These are phyloP conservation scores for Aphidius colemani DNA, from an alignment of 2,888 invertebrate species.

Conservation along the genomic window DNA sequence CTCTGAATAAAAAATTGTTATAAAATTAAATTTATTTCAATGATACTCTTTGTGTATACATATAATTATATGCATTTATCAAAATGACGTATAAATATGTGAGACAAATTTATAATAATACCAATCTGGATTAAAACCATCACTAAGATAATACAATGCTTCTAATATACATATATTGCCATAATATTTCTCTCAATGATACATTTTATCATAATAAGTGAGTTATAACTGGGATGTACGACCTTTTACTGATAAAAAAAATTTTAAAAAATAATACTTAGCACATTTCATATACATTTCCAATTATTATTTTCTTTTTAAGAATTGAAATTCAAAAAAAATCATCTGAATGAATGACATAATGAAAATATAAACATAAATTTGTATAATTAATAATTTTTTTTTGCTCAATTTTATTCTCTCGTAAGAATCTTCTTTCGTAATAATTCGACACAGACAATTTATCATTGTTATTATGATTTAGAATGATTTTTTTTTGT, in stretches of 20 bases:
- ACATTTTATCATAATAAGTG: constrained; percentile 45
- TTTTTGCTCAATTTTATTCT: not conserved
- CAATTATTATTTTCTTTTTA: too few relatives aligned
- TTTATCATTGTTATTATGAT: not conserved
- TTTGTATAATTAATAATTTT: not conserved
- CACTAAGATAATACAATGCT: not conserved
- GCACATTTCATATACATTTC: not conserved
- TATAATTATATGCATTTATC: not conserved
- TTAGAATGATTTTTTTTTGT: too few relatives aligned
- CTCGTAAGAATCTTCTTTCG: too few relatives aligned
- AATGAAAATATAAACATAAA: constrained; percentile 2
- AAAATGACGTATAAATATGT: not conserved
- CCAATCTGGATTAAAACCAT: constrained; percentile 28
- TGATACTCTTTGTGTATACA: not conserved
- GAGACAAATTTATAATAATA: not conserved
- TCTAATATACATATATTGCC: constrained; percentile 46
- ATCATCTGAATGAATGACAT: too few relatives aligned
- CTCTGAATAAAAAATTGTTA: not conserved
- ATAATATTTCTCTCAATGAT: constrained; percentile 53
- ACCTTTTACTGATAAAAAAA: constrained; percentile 54
- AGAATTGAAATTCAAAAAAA: not conserved
- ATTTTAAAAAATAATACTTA: not conserved
- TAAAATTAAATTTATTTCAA: not conserved
- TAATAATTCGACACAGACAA: too few relatives aligned
- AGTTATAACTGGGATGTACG: constrained; percentile 56